These are phyloP conservation scores for Protobothrops mucrosquamatus DNA, from an alignment of 2,113 vertebrate genomes.

Conservation along the genomic window DNA sequence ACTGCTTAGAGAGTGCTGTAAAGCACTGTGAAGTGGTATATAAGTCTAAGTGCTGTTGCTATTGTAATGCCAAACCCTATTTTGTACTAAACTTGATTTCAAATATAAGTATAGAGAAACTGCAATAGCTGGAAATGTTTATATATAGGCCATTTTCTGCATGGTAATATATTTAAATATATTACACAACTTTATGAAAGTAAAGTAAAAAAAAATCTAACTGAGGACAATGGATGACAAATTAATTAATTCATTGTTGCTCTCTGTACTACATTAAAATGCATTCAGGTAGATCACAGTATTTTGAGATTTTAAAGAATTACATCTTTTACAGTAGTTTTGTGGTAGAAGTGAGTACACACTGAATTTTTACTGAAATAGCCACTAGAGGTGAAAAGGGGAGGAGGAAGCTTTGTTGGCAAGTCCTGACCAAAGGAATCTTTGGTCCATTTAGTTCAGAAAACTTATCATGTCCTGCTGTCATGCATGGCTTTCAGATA, in stretches of 20 bases:
- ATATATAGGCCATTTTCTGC: not conserved
- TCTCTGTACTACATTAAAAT: not conserved
- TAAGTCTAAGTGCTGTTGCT: not conserved
- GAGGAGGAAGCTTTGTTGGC: not conserved
- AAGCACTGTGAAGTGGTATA: not conserved
- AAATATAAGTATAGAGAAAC: not conserved
- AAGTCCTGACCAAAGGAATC: not conserved
- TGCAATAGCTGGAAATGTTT: not conserved
- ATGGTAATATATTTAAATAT: not conserved
- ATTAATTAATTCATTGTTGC: not conserved
- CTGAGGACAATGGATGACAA: not conserved
- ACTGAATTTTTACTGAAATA: not conserved
- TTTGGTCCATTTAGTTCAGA: not conserved
- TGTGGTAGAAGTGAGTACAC: not conserved
- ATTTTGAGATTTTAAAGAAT: not conserved
- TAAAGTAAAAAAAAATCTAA: not conserved
- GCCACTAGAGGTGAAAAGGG: not conserved
- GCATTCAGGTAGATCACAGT: not conserved
- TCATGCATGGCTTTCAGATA: conserved; percentile 38
- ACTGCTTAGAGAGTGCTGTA: not conserved
- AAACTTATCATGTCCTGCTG: not conserved
- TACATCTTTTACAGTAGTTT: not conserved
- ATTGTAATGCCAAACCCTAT: not conserved
- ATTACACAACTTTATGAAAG: not conserved
- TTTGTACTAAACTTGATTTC: not conserved